Base-by-base conservation (phyloP, 2,113 vertebrate genomes). In the Aptenodytes forsteri region DNA sequence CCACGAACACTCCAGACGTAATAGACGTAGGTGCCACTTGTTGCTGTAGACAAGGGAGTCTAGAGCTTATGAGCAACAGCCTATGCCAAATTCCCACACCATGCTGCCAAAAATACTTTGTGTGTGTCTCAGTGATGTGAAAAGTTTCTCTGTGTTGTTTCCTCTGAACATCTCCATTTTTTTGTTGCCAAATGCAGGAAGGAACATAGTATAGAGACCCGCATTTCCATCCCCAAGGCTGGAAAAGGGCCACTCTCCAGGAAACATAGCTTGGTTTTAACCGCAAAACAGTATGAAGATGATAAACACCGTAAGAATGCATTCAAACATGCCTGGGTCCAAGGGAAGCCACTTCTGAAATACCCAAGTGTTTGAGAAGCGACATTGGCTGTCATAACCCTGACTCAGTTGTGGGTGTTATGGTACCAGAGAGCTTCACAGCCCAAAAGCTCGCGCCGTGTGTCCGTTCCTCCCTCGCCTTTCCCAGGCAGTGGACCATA, bases 51-150 rank as follows among this genome's bases (percentile, higher is more conserved):
- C 73, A 32, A 58, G 69, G 65, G 84, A 95, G 78, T 40, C 58
- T 42, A 8, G 9, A 93, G 84, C 62, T 85, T 62, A 86, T 0
- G 25, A 96, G 62, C 58, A 66, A 47, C 47, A 32, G 70, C 2
- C 70, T n/a, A 38, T n/a, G 95, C 94, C 94, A 97, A 73, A 97
- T 96, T 97, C 95, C 94, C 95, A 97, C 95, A 91, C 83, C 89
- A 5, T 0, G 2, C 80, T 96, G 96, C 96, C 95, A 96, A 85
- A 94, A 97, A 91, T 79, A 72, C 81, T 87, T 89, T n/a, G 38
- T 58, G 77, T 50, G 30, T 15, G 19, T 93, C 87, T 91, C 78
- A 12, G 49, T 93, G 89, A 85, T 87, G 91, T 69, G 81, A 96
- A 93, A 77, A 13, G 66, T 66, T 91, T 70, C 85, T 58, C 91